Percentiles rank a stretch among this genome's conserved stretches.
These are phyloP conservation scores for Danio albolineatus DNA, from an alignment of 2,797 vertebrate species.

Conservation along the genomic window DNA sequence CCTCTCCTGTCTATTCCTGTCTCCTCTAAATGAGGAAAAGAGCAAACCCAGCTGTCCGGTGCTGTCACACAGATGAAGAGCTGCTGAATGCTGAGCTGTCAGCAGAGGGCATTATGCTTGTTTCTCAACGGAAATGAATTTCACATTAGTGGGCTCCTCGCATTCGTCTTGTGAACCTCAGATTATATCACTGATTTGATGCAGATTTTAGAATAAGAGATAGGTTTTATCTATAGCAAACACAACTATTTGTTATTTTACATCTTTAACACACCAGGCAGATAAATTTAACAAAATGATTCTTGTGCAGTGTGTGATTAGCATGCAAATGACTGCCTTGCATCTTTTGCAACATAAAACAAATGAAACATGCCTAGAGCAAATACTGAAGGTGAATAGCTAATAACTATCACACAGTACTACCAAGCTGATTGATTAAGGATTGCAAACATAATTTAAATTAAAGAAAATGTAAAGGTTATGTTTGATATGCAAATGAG, in stretches of 20 bases:
- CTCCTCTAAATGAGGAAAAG: constrained; percentile 33
- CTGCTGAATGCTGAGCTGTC: constrained; percentile 48
- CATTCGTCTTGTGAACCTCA: neutral
- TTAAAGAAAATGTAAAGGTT: too few relatives aligned
- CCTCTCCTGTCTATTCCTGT: constrained; percentile 11
- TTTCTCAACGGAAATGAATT: constrained; percentile 29
- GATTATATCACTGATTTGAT: constrained; percentile 32
- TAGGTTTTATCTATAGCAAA: neutral
- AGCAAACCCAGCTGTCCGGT: constrained; percentile 42
- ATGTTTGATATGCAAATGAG: too few relatives aligned
- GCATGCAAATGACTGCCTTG: constrained; percentile 25
- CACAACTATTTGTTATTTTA: neutral
- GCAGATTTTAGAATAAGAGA: neutral
- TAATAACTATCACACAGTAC: too few relatives aligned
- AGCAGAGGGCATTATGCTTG: constrained; percentile 31
- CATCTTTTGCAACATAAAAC: neutral
- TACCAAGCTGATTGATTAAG: too few relatives aligned
- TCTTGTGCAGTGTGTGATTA: neutral
- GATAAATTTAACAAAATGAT: neutral
- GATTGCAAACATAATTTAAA: too few relatives aligned
- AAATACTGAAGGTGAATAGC: too few relatives aligned
- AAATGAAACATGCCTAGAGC: neutral
- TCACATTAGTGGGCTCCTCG: constrained; percentile 16
- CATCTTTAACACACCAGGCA: constrained; percentile 3
- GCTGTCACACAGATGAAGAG: constrained; percentile 48